Conservation (phyloP, 2,888 invertebrate species). For the Drosophila dives region DNA sequence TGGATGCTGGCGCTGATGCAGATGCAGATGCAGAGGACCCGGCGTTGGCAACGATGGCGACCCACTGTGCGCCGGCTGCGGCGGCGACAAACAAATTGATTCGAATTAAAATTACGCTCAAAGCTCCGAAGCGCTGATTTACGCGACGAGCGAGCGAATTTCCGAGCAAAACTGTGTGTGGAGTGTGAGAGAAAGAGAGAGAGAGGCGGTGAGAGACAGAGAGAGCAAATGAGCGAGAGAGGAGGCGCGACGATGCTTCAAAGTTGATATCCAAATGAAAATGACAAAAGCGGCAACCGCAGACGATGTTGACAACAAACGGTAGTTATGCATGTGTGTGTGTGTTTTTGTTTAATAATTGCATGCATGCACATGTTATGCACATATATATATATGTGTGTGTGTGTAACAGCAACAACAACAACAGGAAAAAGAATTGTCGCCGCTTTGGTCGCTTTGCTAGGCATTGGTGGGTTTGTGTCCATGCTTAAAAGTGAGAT, state of each 20-base stretch:
- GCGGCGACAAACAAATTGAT: slow-evolving; percentile 80
- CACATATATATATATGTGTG: slow-evolving; percentile 7
- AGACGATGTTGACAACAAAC: slow-evolving; percentile 83
- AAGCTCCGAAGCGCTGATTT: slow-evolving; percentile 58
- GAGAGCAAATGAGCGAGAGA: slow-evolving; percentile 6
- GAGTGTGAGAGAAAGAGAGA: slow-evolving; percentile 2
- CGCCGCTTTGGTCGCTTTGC: slow-evolving; percentile 44
- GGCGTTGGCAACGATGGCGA: slow-evolving; percentile 33
- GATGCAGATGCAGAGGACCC: slow-evolving; percentile 14
- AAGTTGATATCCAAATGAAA: slow-evolving; percentile 68
- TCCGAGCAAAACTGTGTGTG: neutral
- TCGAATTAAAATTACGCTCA: slow-evolving; percentile 76
- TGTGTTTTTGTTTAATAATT: slow-evolving; percentile 48
- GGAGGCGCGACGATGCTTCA: slow-evolving; percentile 49
- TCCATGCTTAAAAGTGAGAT: slow-evolving; percentile 73
- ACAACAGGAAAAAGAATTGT: slow-evolving; percentile 47
- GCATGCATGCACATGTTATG: slow-evolving; percentile 6
- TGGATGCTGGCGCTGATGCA: neutral
- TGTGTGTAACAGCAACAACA: slow-evolving; percentile 4
- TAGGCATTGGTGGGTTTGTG: slow-evolving; percentile 59
- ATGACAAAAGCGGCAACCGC: slow-evolving; percentile 84
- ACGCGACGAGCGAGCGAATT: slow-evolving; percentile 40
- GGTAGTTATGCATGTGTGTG: slow-evolving; percentile 6
- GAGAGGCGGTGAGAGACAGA: neutral
- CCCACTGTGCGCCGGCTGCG: slow-evolving; percentile 72